Base-by-base conservation (phyloP, 2,888 invertebrate species). In the Panzeria rudis region DNA sequence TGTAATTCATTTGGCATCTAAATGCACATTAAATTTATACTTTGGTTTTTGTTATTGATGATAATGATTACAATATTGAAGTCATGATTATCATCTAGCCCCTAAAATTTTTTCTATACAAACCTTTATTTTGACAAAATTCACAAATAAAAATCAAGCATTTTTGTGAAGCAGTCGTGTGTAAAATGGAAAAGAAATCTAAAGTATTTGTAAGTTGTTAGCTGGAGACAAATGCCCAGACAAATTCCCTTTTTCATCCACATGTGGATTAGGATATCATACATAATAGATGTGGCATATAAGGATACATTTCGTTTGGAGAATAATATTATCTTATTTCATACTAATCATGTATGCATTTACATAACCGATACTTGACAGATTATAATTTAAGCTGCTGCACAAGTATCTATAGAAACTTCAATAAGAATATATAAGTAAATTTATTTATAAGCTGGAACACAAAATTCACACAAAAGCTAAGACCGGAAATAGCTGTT, bases 11-110 rank as follows among this genome's bases (percentile, higher is more conserved):
- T 69, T 81, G 77, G 61, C 72, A 79, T 59, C 9, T 35, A 23
- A 50, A 61, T 50, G 13, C n/a, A 80, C 25, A 52, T 41, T 68
- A 44, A 56, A 80, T 54, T 84, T 50, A 41, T 77, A 71, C 59
- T 84, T 68, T 73, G 50, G 38, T 20, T 17, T 62, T 35, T 81
- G 52, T 61, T 71, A 61, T 59, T 81, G 75, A 62, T 75, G 47
- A 77, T 77, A 80, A 77, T 77, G 62, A 75, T 81, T 68, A 73
- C 81, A 77, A 77, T 69, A 69, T 82, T 75, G 56, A 75, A 73
- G 64, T 66, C 47, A 47, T 85, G 47, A 47, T 61, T 47, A 56
- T 41, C 71, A 71, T 64, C 41, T 15, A 52, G 56, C 56, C 52
- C 66, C 32, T 35, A 6, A 52, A 61, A 15, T 64, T 56, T 13